These are phyloP conservation scores for Eupeodes luniger DNA, from an alignment of 2,888 invertebrate genomes.

Conservation along the genomic window DNA sequence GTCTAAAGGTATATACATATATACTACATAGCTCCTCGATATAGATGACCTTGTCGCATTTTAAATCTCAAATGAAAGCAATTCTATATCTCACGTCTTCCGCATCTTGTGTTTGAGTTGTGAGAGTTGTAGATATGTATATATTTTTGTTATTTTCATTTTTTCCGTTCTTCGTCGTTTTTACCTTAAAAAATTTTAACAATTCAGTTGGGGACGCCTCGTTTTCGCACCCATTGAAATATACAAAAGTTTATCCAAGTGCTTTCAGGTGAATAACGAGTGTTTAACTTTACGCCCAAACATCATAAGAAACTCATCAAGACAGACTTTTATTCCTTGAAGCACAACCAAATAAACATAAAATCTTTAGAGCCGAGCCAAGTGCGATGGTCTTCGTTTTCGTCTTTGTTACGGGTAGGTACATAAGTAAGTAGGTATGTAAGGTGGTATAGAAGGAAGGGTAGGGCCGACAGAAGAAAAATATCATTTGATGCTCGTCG, in stretches of 20 bases:
- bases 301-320: constrained; percentile 70
- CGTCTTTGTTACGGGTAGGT: neutral
- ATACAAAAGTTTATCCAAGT: constrained; percentile 66
- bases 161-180: constrained; percentile 9
- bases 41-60: constrained; percentile 41
- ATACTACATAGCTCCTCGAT: neutral
- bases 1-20: neutral
- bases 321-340: constrained; percentile 32
- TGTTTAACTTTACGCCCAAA: constrained; percentile 67
- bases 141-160: constrained; percentile 8
- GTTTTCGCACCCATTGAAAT: constrained; percentile 55
- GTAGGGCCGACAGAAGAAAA: neutral
- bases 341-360: constrained; percentile 35
- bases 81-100: constrained; percentile 56
- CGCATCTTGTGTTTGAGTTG: constrained; percentile 48
- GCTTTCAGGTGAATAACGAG: constrained; percentile 69
- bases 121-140: constrained; percentile 17
- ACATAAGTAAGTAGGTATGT: neutral
- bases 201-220: constrained; percentile 66
- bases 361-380: neutral
- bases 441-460: neutral
- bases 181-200: constrained; percentile 45
- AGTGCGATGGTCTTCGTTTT: neutral
- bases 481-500: neutral
- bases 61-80: constrained; percentile 46